Base-by-base conservation (phyloP, 2,113 vertebrate genomes). In the Gasterosteus aculeatus region DNA sequence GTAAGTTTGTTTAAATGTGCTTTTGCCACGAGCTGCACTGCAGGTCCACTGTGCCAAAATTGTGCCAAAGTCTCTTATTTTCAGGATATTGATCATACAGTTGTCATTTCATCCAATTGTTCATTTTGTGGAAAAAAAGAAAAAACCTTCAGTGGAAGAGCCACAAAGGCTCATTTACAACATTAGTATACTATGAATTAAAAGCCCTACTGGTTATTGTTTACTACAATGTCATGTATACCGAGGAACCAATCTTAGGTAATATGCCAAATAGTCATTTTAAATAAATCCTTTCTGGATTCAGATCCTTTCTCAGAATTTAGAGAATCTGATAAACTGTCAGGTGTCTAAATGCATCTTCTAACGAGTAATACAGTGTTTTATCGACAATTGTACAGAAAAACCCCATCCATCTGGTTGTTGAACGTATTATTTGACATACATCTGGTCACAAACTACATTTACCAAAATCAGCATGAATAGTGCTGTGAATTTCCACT, bases 41-140 rank as follows among this genome's bases (percentile, higher is more conserved):
- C 78, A 75, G 78, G 63, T 78, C 59, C 54, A 70, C 63, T 38
- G 86, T 91, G 88, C 88, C 88, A 91, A 91, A 88, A 70, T 66
- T 38, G 86, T 91, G 88, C 88, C 88, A 91, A 91, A 88, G 62
- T 70, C 18, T 78, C 9, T 9, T 46, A 56, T 68, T 67, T 63
- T 69, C 26, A 66, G 35, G 39, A 69, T 79, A 71, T 77, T 83
- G 77, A 68, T 73, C 31, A 0, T 72, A 9, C 35, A 51, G 41
- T 60, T 64, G 16, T 44, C 0, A 57, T 63, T 81, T 70, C 51
- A 42, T 78, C 35, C 22, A 47, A 16, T 58, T 69, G 14, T 71
- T 68, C 44, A n/a, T 72, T 84, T 69, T 16, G 18, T 7, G 18
- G 41, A 35, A 10, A 51, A 26, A 49, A 57, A 14, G 18, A 5